These are phyloP conservation scores for Centrocercus urophasianus DNA, from an alignment of 2,113 vertebrate species.

Conservation along the genomic window DNA sequence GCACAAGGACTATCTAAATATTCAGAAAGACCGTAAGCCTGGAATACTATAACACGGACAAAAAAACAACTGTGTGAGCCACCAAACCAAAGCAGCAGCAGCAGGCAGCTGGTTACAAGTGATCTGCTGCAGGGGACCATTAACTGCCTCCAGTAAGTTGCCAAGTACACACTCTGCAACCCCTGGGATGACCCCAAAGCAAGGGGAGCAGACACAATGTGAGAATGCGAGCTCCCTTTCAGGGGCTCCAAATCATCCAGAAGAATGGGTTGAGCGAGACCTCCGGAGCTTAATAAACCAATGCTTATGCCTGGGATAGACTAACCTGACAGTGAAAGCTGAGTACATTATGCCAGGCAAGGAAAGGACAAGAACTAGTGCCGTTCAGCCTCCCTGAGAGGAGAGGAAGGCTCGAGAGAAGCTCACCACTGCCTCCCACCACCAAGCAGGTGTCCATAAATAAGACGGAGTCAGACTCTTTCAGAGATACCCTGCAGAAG, in stretches of 20 bases:
- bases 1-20: not conserved
- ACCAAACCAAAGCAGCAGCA: not conserved
- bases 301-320: too few species aligned
- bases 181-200: not conserved
- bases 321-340: not conserved
- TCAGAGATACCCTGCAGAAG: not conserved
- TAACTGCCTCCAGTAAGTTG: not conserved
- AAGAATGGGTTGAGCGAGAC: not conserved
- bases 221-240: not conserved
- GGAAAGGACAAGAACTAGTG: not conserved
- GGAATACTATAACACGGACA: not conserved
- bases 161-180: not conserved
- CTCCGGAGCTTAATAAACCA: not conserved
- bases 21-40: not conserved
- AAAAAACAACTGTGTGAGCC: not conserved
- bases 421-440: not conserved
- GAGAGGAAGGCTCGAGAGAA: not conserved
- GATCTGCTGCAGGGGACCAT: not conserved
- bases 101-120: not conserved
- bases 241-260: not conserved
- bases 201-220: not conserved
- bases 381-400: not conserved
- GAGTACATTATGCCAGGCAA: not conserved
- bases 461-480: not conserved
- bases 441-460: not conserved